Percentiles rank a stretch among this genome's conserved stretches.
Evolutionary conservation across 1,140 invertebrate species (phyloP).

Genomic region (Galendromus occidentalis): DNA sequence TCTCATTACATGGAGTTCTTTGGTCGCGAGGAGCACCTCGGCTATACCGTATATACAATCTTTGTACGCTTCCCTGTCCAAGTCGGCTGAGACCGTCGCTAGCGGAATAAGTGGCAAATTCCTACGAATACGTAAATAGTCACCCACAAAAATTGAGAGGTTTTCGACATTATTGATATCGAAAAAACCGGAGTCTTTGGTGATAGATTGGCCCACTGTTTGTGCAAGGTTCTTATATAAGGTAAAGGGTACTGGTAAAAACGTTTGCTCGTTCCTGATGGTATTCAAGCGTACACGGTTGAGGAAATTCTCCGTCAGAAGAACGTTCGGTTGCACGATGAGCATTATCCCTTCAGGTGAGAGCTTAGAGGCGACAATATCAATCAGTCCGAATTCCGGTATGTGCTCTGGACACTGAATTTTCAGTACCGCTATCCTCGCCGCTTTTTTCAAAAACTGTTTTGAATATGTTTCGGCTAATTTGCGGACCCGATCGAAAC

Average conservation of each 20-base stretch:
- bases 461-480: conserved; percentile 38
- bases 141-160: neutral
- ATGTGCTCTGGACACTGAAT: conserved; percentile 28
- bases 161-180: conserved; percentile 41
- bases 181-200: conserved; percentile 44
- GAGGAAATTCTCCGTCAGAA: conserved; percentile 53
- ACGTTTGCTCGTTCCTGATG: conserved; percentile 54
- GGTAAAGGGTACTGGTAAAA: conserved; percentile 54
- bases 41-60: conserved; percentile 57
- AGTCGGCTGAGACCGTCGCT: conserved; percentile 31
- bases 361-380: conserved; percentile 47
- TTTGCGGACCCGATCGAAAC: conserved; percentile 42
- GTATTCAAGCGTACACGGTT: conserved; percentile 66
- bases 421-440: conserved; percentile 44
- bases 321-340: conserved; percentile 40
- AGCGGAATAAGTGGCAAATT: neutral
- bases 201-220: conserved; percentile 32
- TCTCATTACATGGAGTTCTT: conserved; percentile 43
- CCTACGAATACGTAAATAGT: neutral
- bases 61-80: conserved; percentile 46
- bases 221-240: conserved; percentile 28
- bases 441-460: conserved; percentile 44
- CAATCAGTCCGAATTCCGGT: conserved; percentile 42
- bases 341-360: conserved; percentile 45
- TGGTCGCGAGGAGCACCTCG: conserved; percentile 50